These are phyloP conservation scores for Monochamus alternatus DNA, from an alignment of 2,888 invertebrate genomes.

Conservation along the genomic window DNA sequence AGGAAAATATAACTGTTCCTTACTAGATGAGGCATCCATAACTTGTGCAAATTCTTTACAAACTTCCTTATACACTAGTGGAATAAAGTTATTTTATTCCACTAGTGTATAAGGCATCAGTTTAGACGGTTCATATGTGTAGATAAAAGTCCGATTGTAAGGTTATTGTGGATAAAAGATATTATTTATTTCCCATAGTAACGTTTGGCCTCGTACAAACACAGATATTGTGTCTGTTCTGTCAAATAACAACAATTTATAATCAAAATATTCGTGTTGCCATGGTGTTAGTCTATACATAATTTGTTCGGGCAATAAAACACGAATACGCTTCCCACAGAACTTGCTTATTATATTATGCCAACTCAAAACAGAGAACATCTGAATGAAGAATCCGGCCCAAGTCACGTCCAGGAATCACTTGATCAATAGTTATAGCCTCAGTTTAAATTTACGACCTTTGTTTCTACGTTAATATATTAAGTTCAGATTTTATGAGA, in stretches of 20 bases:
- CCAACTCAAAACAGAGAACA: conserved; percentile 56
- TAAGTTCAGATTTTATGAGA: conserved; percentile 48
- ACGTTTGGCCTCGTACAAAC: conserved; percentile 12
- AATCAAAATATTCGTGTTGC: conserved; percentile 44
- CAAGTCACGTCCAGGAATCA: conserved; percentile 61
- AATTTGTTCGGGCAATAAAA: conserved; percentile 52
- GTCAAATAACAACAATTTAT: conserved; percentile 47
- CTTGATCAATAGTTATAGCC: conserved; percentile 61
- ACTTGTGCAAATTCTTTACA: too few species aligned
- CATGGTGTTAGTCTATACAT: conserved; percentile 37
- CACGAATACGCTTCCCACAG: conserved; percentile 53
- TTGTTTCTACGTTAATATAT: conserved; percentile 52
- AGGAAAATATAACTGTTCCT: too few species aligned
- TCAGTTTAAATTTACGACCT: conserved; percentile 56
- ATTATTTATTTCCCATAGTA: too few species aligned
- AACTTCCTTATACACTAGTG: too few species aligned
- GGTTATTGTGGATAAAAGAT: too few species aligned
- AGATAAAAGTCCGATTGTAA: too few species aligned
- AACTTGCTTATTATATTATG: conserved; percentile 47
- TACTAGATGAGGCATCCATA: too few species aligned
- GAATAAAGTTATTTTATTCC: too few species aligned
- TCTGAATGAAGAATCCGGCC: conserved; percentile 57
- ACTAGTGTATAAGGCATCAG: too few species aligned
- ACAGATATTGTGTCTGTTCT: conserved; percentile 44
- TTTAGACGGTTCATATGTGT: too few species aligned